Evolutionary conservation across 2,797 vertebrate genomes (phyloP).

Genomic region (Enteromius anoplus): DNA sequence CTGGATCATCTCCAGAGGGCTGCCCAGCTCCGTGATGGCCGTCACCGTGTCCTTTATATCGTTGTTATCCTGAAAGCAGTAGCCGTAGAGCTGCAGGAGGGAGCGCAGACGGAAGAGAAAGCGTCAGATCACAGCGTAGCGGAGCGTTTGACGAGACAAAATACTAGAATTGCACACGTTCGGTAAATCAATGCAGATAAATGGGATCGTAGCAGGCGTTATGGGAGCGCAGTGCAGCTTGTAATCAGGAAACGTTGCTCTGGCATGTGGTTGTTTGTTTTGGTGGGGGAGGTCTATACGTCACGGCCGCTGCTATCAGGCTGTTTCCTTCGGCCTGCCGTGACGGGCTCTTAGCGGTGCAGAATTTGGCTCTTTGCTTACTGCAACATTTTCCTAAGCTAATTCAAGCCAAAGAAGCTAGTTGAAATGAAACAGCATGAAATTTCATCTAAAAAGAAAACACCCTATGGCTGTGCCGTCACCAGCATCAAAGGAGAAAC

Average conservation of each 20-base stretch:
- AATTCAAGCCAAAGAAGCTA: conserved; percentile 60
- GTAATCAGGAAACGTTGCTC: conserved; percentile 16
- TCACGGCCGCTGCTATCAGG: neutral
- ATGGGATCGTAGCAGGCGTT: neutral
- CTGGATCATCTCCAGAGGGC: conserved; percentile 90
- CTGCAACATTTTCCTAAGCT: conserved; percentile 60
- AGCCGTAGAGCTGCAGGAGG: conserved; percentile 82
- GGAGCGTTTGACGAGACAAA: neutral
- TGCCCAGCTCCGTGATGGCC: conserved; percentile 88
- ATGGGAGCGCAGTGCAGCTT: neutral
- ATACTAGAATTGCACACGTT: neutral
- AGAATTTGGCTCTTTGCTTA: conserved; percentile 54
- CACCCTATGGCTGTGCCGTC: conserved; percentile 47
- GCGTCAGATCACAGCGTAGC: conserved; percentile 50
- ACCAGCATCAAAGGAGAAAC: conserved; percentile 33
- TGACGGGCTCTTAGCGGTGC: conserved; percentile 4
- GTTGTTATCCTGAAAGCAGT: conserved; percentile 88
- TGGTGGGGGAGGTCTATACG: conserved; percentile 18
- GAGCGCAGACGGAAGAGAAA: conserved; percentile 28
- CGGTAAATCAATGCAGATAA: neutral
- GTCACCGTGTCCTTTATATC: conserved; percentile 87
- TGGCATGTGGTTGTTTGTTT: conserved; percentile 19
- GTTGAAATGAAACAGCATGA: conserved; percentile 63
- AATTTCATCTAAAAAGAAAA: conserved; percentile 63
- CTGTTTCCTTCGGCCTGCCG: neutral